Conservation (phyloP, 2,888 invertebrate species). For the Ametastegia equiseti region DNA sequence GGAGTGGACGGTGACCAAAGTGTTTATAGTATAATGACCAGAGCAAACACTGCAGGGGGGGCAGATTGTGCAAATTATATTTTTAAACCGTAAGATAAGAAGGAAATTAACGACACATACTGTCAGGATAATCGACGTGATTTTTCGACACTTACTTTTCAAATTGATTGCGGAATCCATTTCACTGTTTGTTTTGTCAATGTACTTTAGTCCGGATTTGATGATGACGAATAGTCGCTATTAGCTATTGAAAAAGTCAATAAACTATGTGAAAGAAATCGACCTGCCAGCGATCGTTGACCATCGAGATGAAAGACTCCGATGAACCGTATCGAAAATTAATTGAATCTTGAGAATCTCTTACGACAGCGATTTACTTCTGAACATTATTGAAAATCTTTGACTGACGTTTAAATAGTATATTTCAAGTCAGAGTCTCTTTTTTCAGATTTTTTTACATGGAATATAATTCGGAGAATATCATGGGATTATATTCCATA, state of each 20-base stretch:
- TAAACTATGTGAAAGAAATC: not conserved
- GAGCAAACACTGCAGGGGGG: not conserved
- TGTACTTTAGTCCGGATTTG: not conserved
- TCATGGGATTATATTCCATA: not conserved
- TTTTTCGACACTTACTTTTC: not conserved
- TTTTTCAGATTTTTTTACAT: not conserved
- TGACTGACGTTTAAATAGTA: not conserved
- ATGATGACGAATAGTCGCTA: not conserved
- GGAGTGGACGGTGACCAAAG: not conserved
- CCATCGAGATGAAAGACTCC: not conserved
- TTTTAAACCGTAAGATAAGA: not conserved
- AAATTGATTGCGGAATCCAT: not conserved
- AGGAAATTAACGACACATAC: not conserved
- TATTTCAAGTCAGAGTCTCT: not conserved
- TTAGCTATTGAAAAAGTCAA: not conserved
- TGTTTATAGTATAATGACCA: not conserved
- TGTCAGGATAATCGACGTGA: not conserved
- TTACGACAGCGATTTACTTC: not conserved
- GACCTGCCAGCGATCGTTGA: not conserved
- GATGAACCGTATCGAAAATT: slow-evolving; percentile 26
- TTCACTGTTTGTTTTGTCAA: not conserved
- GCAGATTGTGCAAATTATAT: not conserved
- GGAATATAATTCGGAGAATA: not conserved
- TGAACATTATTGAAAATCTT: not conserved
- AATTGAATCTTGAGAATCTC: slow-evolving; percentile 7